Evolutionary conservation across 2,888 invertebrate species (phyloP).

Genomic region (Vesta saturnalis): DNA sequence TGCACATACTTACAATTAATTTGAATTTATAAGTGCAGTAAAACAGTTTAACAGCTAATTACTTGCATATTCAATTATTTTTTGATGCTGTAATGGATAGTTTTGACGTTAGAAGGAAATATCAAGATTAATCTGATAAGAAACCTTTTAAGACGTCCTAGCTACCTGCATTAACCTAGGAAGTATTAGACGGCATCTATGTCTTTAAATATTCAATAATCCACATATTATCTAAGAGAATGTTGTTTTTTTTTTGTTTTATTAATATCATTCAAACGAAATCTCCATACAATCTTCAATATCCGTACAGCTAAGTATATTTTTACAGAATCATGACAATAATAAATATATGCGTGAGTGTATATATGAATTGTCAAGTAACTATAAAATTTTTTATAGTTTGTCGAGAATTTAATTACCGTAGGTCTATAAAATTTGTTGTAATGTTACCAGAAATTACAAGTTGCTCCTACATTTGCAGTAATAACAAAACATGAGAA

Average conservation of each 20-base stretch:
- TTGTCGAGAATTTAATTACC: neutral
- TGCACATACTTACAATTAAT: too few relatives aligned
- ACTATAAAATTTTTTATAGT: neutral
- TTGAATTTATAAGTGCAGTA: slow-evolving; percentile 22
- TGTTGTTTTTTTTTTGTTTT: too few relatives aligned
- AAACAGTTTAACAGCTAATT: too few relatives aligned
- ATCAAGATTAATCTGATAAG: slow-evolving; percentile 36
- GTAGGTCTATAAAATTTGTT: neutral
- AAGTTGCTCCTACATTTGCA: neutral
- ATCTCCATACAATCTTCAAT: too few relatives aligned
- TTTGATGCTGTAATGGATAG: neutral
- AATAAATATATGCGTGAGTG: too few relatives aligned
- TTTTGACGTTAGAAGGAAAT: too few relatives aligned
- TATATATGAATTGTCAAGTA: neutral
- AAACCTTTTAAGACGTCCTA: slow-evolving; percentile 33
- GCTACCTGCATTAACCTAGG: slow-evolving; percentile 36
- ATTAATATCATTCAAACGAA: too few relatives aligned
- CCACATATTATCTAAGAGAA: too few relatives aligned
- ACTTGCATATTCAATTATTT: too few relatives aligned
- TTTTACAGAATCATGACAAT: too few relatives aligned
- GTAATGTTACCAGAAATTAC: neutral
- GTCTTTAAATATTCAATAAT: slow-evolving; percentile 35
- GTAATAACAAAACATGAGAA: too few relatives aligned
- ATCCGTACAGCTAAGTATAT: too few relatives aligned
- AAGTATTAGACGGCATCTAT: slow-evolving; percentile 41